Percentiles rank a stretch among this genome's conserved stretches.
These are phyloP conservation scores for Riparia riparia DNA, from an alignment of 2,113 vertebrate species.

Conservation along the genomic window DNA sequence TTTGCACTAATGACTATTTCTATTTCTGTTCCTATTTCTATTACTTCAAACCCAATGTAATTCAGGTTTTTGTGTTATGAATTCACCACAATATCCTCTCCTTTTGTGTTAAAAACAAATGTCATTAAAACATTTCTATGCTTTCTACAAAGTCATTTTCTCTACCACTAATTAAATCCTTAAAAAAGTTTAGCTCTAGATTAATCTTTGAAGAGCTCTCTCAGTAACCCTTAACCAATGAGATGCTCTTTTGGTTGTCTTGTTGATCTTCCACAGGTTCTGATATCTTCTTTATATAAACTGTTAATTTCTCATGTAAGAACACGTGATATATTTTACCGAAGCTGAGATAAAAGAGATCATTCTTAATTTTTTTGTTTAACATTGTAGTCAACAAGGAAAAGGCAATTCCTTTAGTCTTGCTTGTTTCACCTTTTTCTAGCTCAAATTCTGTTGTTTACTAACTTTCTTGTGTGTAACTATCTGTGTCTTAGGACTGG, in stretches of 20 bases:
- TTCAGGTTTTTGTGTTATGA: neutral
- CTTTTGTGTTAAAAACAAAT: neutral
- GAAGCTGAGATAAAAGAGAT: neutral
- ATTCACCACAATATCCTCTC: neutral
- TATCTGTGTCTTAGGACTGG: neutral
- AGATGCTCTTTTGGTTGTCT: neutral
- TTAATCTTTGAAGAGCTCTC: neutral
- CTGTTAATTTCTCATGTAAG: neutral
- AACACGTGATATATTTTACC: neutral
- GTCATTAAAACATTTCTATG: neutral
- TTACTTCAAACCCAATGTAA: neutral
- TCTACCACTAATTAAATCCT: neutral
- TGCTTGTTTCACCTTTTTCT: neutral
- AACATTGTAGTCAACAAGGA: neutral
- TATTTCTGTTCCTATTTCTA: neutral
- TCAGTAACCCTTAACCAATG: neutral
- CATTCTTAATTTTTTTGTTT: neutral
- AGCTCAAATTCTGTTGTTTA: neutral
- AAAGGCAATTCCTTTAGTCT: neutral
- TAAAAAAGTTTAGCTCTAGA: neutral
- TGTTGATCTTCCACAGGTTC: neutral
- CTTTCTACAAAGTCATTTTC: neutral
- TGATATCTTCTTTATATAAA: neutral
- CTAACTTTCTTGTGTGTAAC: neutral
- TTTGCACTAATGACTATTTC: neutral